Conservation (phyloP, 23 tunicate genomes). For the Diplosoma virens region DNA sequence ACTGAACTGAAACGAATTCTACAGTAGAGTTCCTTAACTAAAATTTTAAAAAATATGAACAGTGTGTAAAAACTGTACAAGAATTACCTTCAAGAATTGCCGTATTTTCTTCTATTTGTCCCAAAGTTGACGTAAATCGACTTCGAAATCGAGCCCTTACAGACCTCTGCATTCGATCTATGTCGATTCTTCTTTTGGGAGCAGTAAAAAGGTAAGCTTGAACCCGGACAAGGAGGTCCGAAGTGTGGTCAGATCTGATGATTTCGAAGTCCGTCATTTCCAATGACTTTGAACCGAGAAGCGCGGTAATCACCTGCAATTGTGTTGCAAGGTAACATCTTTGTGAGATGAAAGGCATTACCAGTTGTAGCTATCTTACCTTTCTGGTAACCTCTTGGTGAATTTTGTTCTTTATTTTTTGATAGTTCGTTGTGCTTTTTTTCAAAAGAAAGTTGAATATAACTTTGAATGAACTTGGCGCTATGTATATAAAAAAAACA, state of each 20-base stretch:
- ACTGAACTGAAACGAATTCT: too few species aligned
- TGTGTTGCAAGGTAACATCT: too few species aligned
- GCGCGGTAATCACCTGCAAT: too few species aligned
- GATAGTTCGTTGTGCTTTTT: conserved; percentile 29
- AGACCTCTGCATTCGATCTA: neutral
- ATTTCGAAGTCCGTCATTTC: conserved; percentile 16
- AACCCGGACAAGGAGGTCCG: neutral
- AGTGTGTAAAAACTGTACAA: too few species aligned
- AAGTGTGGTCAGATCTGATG: neutral
- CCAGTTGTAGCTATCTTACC: conserved; percentile 17
- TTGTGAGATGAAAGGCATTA: too few species aligned
- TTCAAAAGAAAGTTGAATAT: conserved; percentile 43
- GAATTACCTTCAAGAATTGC: neutral
- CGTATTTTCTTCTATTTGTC: neutral
- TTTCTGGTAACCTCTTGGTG: conserved; percentile 26
- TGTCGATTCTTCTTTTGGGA: neutral
- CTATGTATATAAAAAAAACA: conserved; percentile 14
- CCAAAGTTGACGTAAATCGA: neutral
- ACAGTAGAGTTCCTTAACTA: too few species aligned
- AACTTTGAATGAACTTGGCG: conserved; percentile 21
- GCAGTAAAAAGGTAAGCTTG: neutral
- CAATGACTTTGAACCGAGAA: neutral
- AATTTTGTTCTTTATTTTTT: conserved; percentile 20
- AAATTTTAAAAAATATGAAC: too few species aligned
- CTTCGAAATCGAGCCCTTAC: neutral